Percentiles rank a stretch among this genome's conserved stretches.
Conservation (phyloP, 2,888 invertebrate species). For the Pantelozetes paolii region DNA sequence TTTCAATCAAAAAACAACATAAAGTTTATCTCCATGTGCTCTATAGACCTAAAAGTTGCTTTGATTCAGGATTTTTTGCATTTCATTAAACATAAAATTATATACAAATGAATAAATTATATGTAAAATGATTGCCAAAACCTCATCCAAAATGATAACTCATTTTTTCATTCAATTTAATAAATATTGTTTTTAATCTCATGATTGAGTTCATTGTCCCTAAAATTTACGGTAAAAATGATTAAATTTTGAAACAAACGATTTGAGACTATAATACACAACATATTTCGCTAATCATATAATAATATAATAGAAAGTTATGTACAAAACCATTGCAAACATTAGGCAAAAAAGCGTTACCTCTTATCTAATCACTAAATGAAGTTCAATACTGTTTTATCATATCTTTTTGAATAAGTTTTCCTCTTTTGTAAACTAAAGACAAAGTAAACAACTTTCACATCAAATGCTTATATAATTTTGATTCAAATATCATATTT, state of each 20-base stretch:
- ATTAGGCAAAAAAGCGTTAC: constrained; percentile 4
- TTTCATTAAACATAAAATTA: constrained; percentile 9
- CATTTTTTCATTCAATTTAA: neutral
- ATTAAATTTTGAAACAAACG: constrained; percentile 20
- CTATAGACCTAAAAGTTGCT: neutral
- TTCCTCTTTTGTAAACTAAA: neutral
- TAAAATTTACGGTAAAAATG: neutral
- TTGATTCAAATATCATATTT: no score
- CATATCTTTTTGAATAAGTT: neutral
- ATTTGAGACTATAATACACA: neutral
- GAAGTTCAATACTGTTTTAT: constrained; percentile 31
- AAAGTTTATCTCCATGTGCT: neutral
- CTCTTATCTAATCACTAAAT: constrained; percentile 10
- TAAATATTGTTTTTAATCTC: neutral
- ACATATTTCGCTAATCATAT: neutral
- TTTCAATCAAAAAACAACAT: neutral
- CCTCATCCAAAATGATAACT: neutral
- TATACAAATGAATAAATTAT: constrained; percentile 1
- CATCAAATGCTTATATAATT: neutral
- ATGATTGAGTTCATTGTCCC: constrained; percentile 32
- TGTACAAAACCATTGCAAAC: neutral
- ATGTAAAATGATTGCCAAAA: neutral
- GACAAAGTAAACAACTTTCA: neutral
- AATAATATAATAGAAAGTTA: constrained; percentile 7
- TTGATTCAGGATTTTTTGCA: neutral